A percentile compares a stretch with the other conserved stretches of the same genome.
Evolutionary conservation across 2,797 vertebrate genomes (phyloP).

Genomic region (Mormyrus hasselquistii): DNA sequence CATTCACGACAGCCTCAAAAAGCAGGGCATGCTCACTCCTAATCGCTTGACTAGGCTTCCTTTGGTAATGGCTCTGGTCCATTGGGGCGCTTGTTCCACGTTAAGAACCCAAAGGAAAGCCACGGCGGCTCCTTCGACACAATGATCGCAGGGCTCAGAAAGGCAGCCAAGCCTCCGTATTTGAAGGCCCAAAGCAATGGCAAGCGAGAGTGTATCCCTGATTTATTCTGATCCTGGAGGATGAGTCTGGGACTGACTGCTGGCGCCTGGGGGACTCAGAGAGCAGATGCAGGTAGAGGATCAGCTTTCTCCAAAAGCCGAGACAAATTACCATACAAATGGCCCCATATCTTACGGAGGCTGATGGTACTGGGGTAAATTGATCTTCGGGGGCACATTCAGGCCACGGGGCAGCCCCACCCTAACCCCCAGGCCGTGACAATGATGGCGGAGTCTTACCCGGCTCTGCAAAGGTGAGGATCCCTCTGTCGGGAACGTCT

Average conservation of each 20-base stretch:
- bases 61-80: conserved; percentile 11
- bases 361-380: neutral
- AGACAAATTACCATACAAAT: conserved; percentile 3
- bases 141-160: neutral
- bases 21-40: neutral
- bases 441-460: conserved; percentile 59
- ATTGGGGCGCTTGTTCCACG: conserved; percentile 14
- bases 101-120: conserved; percentile 4
- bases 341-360: neutral
- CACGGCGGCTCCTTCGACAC: neutral
- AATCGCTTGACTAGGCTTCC: neutral
- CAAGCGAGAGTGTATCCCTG: neutral
- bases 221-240: neutral
- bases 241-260: neutral
- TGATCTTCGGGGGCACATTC: neutral
- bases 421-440: neutral
- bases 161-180: neutral
- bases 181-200: neutral
- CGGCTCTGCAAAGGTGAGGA: conserved; percentile 75
- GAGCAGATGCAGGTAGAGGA: neutral
- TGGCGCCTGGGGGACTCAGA: neutral
- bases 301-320: neutral
- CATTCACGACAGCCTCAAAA: neutral
- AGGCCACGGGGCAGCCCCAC: neutral
- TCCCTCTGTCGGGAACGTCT: conserved; percentile 68